phyloP scores from a whole-genome alignment of 2,797 vertebrate species.

The Sebastes taczanowskii region DNA sequence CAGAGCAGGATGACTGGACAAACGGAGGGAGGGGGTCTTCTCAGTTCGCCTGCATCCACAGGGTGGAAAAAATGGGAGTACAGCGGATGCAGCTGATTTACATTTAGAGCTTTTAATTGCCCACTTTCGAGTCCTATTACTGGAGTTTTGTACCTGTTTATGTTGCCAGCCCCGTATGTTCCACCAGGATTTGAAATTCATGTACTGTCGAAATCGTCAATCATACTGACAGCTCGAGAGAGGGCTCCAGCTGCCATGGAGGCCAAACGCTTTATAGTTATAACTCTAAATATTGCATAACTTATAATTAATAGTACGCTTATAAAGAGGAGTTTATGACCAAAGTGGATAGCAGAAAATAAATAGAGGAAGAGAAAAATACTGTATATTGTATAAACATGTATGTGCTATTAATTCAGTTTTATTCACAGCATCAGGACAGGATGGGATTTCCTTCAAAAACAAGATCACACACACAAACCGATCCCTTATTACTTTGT shows the following conservation, averaged over 20 bases:
- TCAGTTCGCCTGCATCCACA: slow-evolving; percentile 46
- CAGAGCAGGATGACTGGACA: slow-evolving; percentile 45
- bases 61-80: slow-evolving; percentile 42
- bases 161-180: slow-evolving; percentile 58
- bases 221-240: slow-evolving; percentile 71
- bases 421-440: background rate
- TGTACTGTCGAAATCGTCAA: slow-evolving; percentile 75
- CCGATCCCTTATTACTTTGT: slow-evolving; percentile 16
- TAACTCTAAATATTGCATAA: slow-evolving; percentile 56
- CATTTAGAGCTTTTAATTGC: slow-evolving; percentile 80
- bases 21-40: slow-evolving; percentile 20
- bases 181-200: slow-evolving; percentile 77
- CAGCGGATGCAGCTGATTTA: slow-evolving; percentile 69
- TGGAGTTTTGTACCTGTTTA: slow-evolving; percentile 74
- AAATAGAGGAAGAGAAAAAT: background rate
- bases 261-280: slow-evolving; percentile 30
- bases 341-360: background rate
- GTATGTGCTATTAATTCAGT: background rate
- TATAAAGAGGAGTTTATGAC: slow-evolving; percentile 11
- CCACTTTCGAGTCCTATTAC: slow-evolving; percentile 71
- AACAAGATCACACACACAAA: background rate
- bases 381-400: background rate
- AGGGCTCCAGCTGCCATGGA: slow-evolving; percentile 61
- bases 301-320: slow-evolving; percentile 57
- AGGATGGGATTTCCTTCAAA: background rate